Conservation (phyloP, 2,888 invertebrate species). For the Dolichopus griseipennis region DNA sequence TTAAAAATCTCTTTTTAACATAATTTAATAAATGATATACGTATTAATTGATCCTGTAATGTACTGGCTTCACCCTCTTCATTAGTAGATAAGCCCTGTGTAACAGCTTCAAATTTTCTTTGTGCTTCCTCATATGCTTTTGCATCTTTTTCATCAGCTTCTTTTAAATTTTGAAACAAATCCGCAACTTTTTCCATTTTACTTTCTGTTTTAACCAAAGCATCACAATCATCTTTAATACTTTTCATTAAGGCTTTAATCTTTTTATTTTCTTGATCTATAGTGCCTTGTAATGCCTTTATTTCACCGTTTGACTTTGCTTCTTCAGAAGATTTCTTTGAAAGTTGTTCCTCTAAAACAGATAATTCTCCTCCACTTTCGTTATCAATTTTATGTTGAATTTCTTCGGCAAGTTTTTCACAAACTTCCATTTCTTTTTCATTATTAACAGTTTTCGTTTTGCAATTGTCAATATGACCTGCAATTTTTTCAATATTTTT, state of each 20-base stretch:
- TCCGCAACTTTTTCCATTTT: conserved; percentile 53
- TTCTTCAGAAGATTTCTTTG: conserved; percentile 56
- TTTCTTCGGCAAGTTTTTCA: conserved; percentile 51
- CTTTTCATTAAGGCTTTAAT: conserved; percentile 58
- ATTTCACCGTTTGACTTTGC: conserved; percentile 55
- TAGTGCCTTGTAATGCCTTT: conserved; percentile 55
- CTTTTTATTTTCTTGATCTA: conserved; percentile 60
- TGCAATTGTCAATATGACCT: conserved; percentile 51
- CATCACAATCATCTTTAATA: conserved; percentile 57
- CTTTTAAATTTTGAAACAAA: conserved; percentile 59
- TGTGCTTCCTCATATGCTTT: conserved; percentile 64
- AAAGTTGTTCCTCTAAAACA: conserved; percentile 54
- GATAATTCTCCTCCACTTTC: conserved; percentile 58
- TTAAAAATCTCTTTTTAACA: neutral
- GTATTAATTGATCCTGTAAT: conserved; percentile 81
- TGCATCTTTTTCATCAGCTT: conserved; percentile 56
- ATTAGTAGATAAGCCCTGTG: conserved; percentile 69
- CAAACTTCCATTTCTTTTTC: conserved; percentile 48
- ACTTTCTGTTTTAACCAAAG: conserved; percentile 51
- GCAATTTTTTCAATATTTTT: conserved; percentile 48
- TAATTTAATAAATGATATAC: conserved; percentile 40
- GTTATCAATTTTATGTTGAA: conserved; percentile 57
- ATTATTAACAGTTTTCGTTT: conserved; percentile 48
- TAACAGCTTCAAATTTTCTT: conserved; percentile 72
- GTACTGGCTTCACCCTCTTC: conserved; percentile 73